Conservation (phyloP, 2,113 vertebrate genomes). For the Saguinus imperator region DNA sequence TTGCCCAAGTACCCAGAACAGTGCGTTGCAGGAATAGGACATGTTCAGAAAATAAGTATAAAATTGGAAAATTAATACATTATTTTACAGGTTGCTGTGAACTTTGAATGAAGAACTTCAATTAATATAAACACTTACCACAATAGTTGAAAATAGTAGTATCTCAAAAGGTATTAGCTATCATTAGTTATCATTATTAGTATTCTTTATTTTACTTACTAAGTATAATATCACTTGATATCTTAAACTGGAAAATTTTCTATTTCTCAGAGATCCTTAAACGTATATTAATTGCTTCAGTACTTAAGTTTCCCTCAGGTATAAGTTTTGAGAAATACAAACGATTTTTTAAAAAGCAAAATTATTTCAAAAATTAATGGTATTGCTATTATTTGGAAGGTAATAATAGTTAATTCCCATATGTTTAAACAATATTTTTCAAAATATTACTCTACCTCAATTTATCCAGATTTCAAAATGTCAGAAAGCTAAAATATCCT, state of each 20-base stretch:
- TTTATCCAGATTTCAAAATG: neutral
- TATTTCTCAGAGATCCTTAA: neutral
- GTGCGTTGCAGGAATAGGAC: neutral
- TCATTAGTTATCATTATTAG: neutral
- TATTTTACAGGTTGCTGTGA: neutral
- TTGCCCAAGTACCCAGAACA: neutral
- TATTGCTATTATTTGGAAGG: neutral
- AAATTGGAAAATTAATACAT: neutral
- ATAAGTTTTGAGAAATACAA: neutral
- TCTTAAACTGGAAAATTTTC: neutral
- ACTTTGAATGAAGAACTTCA: neutral
- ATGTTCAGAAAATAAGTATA: neutral
- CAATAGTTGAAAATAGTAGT: neutral
- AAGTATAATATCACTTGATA: neutral
- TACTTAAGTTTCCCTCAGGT: neutral
- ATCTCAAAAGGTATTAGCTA: neutral
- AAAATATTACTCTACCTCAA: neutral
- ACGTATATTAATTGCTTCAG: neutral
- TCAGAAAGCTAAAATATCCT: neutral
- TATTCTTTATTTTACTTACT: neutral
- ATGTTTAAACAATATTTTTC: neutral
- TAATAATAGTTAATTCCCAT: neutral
- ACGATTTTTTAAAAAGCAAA: neutral
- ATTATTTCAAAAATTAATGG: neutral
- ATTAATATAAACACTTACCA: neutral